A percentile compares a stretch with the other conserved stretches of the same genome.
These are phyloP conservation scores for Agrotis exclamationis DNA, from an alignment of 2,888 invertebrate genomes.

Conservation along the genomic window DNA sequence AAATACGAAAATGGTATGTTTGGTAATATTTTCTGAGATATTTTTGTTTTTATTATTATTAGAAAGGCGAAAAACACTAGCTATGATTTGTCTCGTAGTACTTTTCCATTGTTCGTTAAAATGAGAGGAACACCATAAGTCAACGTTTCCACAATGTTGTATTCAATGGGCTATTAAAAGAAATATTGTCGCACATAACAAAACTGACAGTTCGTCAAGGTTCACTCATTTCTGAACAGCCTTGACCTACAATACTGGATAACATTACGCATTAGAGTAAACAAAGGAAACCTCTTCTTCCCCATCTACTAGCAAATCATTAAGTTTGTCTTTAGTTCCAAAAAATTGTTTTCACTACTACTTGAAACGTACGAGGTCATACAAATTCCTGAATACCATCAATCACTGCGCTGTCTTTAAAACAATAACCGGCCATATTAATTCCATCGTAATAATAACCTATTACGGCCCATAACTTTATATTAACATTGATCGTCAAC, in stretches of 20 bases:
- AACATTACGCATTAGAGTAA: constrained; percentile 60
- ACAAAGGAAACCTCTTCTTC: constrained; percentile 56
- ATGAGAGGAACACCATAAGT: constrained; percentile 43
- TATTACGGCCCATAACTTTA: constrained; percentile 84
- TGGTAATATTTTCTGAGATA: not conserved
- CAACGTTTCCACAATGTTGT: constrained; percentile 66
- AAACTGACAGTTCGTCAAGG: constrained; percentile 68
- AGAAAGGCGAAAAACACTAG: not conserved
- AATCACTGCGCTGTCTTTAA: constrained; percentile 87
- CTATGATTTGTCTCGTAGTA: not conserved
- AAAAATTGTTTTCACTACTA: constrained; percentile 51
- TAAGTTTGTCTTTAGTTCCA: constrained; percentile 61
- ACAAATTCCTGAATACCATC: constrained; percentile 78
- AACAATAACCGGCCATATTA: constrained; percentile 87
- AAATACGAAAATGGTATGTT: not conserved
- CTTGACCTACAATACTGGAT: constrained; percentile 67
- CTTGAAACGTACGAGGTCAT: constrained; percentile 54
- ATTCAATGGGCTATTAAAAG: constrained; percentile 72
- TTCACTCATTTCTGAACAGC: constrained; percentile 62
- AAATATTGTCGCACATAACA: constrained; percentile 67
- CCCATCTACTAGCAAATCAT: constrained; percentile 58
- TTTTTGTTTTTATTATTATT: not conserved
- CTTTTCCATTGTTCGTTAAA: constrained; percentile 29
- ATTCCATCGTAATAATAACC: constrained; percentile 85
- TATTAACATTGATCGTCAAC: constrained; percentile 86